Conservation (phyloP, 2,113 vertebrate species). For the Gorsachius goisagi region DNA sequence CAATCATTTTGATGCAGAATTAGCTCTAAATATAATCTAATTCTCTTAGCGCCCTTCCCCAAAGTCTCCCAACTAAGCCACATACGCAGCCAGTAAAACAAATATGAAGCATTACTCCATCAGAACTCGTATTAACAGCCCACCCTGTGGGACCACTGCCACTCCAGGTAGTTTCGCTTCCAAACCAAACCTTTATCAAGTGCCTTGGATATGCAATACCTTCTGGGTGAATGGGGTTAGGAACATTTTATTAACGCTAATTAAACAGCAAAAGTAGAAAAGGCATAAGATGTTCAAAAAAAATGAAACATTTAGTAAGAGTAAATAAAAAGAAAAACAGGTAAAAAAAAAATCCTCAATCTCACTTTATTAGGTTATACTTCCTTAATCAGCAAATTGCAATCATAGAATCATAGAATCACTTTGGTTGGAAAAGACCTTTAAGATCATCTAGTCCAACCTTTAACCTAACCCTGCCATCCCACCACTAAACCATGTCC, state of each 20-base stretch:
- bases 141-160: not conserved
- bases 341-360: not conserved
- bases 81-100: not conserved
- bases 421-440: too few species aligned
- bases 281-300: not conserved
- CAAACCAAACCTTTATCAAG: not conserved
- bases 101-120: not conserved
- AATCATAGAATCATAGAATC: too few species aligned
- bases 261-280: not conserved
- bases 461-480: too few species aligned
- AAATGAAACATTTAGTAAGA: slow-evolving; percentile 14
- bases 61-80: not conserved
- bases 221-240: not conserved
- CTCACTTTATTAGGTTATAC: slow-evolving; percentile 1
- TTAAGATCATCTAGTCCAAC: too few species aligned
- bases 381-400: slow-evolving; percentile 45
- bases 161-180: not conserved
- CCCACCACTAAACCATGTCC: too few species aligned
- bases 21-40: not conserved
- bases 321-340: not conserved
- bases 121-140: not conserved
- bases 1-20: not conserved
- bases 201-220: not conserved
- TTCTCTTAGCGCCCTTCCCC: not conserved
- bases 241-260: not conserved